Evolutionary conservation across 2,113 vertebrate species (phyloP).

Genomic region (Myiozetetes cayanensis): DNA sequence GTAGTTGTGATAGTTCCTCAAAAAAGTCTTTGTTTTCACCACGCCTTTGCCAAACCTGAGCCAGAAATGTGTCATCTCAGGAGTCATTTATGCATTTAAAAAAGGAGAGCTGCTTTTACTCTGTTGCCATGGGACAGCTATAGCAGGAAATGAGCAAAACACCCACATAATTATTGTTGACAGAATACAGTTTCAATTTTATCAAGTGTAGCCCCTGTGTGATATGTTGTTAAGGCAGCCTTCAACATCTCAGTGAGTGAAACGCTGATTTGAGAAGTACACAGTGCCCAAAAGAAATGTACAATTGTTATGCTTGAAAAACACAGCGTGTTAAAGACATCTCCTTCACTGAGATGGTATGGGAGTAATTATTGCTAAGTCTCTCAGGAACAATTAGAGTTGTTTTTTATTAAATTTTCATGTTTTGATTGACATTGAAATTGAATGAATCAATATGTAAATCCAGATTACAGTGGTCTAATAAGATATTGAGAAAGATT

Average conservation of each 20-base stretch:
- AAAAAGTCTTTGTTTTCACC: slow-evolving; percentile 1
- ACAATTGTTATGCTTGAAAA: not conserved
- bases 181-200: slow-evolving; percentile 46
- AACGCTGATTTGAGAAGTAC: not conserved
- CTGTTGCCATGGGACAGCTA: slow-evolving; percentile 32
- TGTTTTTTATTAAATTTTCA: slow-evolving; percentile 37
- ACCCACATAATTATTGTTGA: slow-evolving; percentile 55
- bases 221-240: slow-evolving; percentile 34
- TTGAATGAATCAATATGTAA: slow-evolving; percentile 19
- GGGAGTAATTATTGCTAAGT: not conserved
- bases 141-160: slow-evolving; percentile 53
- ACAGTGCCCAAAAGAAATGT: not conserved
- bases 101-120: not conserved
- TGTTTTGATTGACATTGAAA: slow-evolving; percentile 27
- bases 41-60: not conserved
- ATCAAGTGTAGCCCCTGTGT: slow-evolving; percentile 5
- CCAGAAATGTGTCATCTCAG: not conserved
- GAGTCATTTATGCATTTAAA: not conserved
- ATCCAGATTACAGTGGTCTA: slow-evolving; percentile 8
- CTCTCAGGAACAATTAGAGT: slow-evolving; percentile 43
- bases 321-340: not conserved
- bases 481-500: not conserved
- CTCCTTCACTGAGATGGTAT: not conserved
- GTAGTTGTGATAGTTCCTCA: not conserved
- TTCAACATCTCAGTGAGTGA: slow-evolving; percentile 9